Base-by-base conservation (phyloP, 1,140 invertebrate species). In the Nylanderia fulva region DNA sequence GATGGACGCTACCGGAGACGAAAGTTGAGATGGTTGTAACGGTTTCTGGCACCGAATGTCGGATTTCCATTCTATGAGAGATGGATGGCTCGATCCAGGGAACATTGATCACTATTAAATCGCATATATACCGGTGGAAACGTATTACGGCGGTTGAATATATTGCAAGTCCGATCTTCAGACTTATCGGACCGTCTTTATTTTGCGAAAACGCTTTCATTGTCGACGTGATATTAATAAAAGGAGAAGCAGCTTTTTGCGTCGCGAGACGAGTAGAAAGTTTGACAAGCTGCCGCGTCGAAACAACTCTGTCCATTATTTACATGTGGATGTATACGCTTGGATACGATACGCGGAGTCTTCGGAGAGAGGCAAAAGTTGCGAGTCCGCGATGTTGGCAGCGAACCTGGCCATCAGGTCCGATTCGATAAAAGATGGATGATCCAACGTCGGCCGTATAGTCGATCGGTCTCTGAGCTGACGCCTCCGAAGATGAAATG, bases 401-500 rank as follows among this genome's bases (percentile, higher is more conserved):
- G 63, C 66, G 42, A 15, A 68, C 39, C 75, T 79, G 77, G 85
- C 85, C 68, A 84, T 85, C 87, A 84, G 83, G 86, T 91, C 87
- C 90, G 88, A 89, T 91, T 90, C 92, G 92, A 94, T 94, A 94
- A 94, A 94, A 94, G 93, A 94, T 93, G 93, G 93, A 94, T 94
- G 93, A 93, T 92, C 86, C 83, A 60, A 89, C 91, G 90, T 91
- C 90, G 89, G 89, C 80, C 91, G 91, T 84, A 87, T 68, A 90
- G 92, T 91, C 93, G 92, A 94, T 94, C 93, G 93, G 91, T 94
- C 94, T 94, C 93, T 91, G 90, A 87, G 88, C 93, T 94, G 94
- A 94, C 93, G 93, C 91, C 87, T 68, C 87, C 91, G 92, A 94
- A 94, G 93, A 94, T 94, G 93, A 94, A 94, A 94, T 94, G 93